Base-by-base conservation (phyloP, 2,888 invertebrate genomes). In the Selenia dentaria region DNA sequence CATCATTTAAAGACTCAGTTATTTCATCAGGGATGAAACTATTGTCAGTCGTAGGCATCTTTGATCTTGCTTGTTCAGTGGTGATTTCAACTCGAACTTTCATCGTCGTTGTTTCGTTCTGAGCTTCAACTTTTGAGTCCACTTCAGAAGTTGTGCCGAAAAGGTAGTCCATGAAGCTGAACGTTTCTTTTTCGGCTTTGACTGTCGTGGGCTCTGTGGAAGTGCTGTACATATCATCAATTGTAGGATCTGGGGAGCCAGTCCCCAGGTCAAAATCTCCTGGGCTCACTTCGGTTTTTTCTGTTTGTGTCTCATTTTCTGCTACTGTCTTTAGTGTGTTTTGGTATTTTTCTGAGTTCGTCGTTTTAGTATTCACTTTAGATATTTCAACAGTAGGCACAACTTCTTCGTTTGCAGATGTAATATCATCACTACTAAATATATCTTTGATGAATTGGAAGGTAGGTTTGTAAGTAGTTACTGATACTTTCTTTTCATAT, bases 191-290 rank as follows among this genome's bases (percentile, higher is more conserved):
- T 32, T 55, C 58, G 12, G 39, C 56, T 45, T 79, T 74, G 10
- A 56, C 66, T 1, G 74, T 69, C 4, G 70, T 64, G 11, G 80
- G 64, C 62, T 85, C 84, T n/a, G 84, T 79, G 22, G 77, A 70
- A 49, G 71, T 69, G 52, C 67, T 61, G 61, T 73, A 80, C 14
- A 74, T 56, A 46, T 73, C 72, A 36, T 87, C 87, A 9, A 77
- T 62, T 3, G 83, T 82, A 1, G 84, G 71, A 40, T 92, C 77
- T 45, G 91, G 80, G 12, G 84, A 66, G 20, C 79, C 77, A 22
- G 83, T 83, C 8, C 85, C 90, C 43, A 89, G 70, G 61, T 91
- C 91, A 35, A 84, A 66, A 40, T 89, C 88, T n/a, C 82, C 87
- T 1, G 84, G 84, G 46, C 65, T 71, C 1, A 57, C 32, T 11